Evolutionary conservation across 2,113 vertebrate genomes (phyloP), one percentile per base, ranked within the genome.

Genomic region (Daphoenositta chrysoptera): DNA sequence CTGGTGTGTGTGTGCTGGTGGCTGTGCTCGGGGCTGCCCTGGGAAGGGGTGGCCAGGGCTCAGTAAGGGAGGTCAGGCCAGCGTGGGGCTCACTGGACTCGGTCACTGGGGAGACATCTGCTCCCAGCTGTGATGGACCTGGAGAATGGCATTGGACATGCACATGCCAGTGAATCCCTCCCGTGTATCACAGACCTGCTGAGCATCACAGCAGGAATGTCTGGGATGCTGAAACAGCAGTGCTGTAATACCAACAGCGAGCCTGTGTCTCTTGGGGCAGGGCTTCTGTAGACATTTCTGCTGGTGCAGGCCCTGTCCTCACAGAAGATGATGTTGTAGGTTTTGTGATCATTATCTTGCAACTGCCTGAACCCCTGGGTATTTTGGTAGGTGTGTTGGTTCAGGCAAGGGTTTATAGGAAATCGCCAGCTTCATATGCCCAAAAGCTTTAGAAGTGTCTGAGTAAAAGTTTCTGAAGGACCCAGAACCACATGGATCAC

Each of bases 211-310:
- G 39, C 27, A 24, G 69, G 69, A n/a, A 19, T 47, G 66, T 30
- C 61, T 39, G 72, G 5, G 6, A 10, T 33, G 51, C 56, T 66
- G 2, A 11, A 56, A 44, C 19, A 40, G 48, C 35, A n/a, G 30
- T 37, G 35, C 56, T 77, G 4, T 22, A 15, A 6, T 8, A 40
- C 21, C 0, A 0, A 72, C 44, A 16, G 31, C 11, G 11, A 61
- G 17, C 26, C 40, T 15, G 11, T 54, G 69, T 31, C 37, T 39
- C 39, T 77, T 28, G 8, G 54, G 53, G 12, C 63, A 40, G 39
- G 22, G 26, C 19, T 76, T 71, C 28, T 5, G 22, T 4, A 35
- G 10, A 26, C 19, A 20, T 69, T 58, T 44, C 12, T 30, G 35
- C 63, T 76, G 40, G 10, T 53, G 21, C 44, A 24, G 50, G 35